phyloP scores from a whole-genome alignment of 2,113 vertebrate genomes.

The Heteronetta atricapilla region DNA sequence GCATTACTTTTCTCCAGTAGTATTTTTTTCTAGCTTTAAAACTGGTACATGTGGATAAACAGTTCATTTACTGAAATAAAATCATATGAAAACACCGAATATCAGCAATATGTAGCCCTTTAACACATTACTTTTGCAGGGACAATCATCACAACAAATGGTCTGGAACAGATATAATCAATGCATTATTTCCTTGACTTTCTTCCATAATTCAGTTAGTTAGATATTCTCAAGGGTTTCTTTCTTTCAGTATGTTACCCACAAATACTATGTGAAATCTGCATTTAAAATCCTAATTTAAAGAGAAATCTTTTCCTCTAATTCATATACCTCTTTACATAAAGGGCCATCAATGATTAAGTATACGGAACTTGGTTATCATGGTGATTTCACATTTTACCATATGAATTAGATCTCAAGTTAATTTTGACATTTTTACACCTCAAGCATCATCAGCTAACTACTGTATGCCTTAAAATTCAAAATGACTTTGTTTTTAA shows the following conservation, averaged over 20 bases:
- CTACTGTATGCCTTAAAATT: constrained; percentile 23
- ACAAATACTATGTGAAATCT: background rate
- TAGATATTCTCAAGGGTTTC: constrained; percentile 7
- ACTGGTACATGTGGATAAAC: background rate
- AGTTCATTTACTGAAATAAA: constrained; percentile 51
- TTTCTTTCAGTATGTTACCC: background rate
- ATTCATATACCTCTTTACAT: constrained; percentile 5
- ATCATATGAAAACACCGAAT: constrained; percentile 46
- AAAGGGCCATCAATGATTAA: background rate
- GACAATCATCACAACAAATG: constrained; percentile 39
- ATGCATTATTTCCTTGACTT: background rate
- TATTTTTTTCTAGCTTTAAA: constrained; percentile 4
- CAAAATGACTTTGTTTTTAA: constrained; percentile 22
- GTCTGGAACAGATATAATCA: constrained; percentile 7
- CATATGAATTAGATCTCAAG: background rate
- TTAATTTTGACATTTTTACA: constrained; percentile 2
- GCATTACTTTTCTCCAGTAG: background rate
- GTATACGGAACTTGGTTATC: background rate
- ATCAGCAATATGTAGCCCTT: constrained; percentile 68
- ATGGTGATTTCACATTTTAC: background rate
- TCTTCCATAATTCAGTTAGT: background rate
- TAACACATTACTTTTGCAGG: constrained; percentile 46
- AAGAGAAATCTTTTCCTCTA: constrained; percentile 6
- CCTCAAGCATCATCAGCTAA: constrained; percentile 25
- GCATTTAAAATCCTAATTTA: constrained; percentile 1